Evolutionary conservation across 2,888 invertebrate genomes (phyloP), one percentile per base, ranked within the genome.

Genomic region (Drosophila meridionalis): DNA sequence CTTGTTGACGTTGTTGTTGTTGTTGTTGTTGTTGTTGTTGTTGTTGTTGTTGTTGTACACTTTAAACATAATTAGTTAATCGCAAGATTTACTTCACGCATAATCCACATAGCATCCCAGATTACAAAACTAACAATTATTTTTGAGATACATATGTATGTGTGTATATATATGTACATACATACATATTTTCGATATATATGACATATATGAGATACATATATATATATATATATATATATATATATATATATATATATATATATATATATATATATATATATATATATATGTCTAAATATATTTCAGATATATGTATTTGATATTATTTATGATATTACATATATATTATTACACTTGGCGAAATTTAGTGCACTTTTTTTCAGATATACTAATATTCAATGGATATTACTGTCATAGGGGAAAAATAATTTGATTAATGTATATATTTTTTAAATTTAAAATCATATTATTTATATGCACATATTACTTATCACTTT

Each of bases 21-120:
- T n/a, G n/a, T 42, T 42, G 38, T 12, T 12, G 38, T 40, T n/a
- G n/a, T n/a, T 14, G 7, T 30, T 8, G 48, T 48, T 30, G 48
- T 42, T 42, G n/a, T 38, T 38, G 14, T 48, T n/a, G 48, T 28
- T 28, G 38, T 26, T 56, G n/a, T 2, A 45, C 26, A 11, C n/a
- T 36, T 52, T 26, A 36, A 50, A 42, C n/a, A 42, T 55, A 76
- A 55, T 76, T 58, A 70, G 64, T 32, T 55, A 61, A 61, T 70
- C 48, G 14, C 3, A 30, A 32, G 47, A 52, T 45, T 59, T 47
- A 43, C 28, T 72, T 20, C 14, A 30, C 12, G 7, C 58, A 36
- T 30, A 20, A 6, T 26, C 20, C 34, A 30, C 55, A 50, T 9
- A 56, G 14, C 55, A 56, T 20, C 30, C n/a, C 38, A 38, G 59